phyloP scores from a whole-genome alignment of 2,113 vertebrate species.

The Pachyramphus minor region DNA sequence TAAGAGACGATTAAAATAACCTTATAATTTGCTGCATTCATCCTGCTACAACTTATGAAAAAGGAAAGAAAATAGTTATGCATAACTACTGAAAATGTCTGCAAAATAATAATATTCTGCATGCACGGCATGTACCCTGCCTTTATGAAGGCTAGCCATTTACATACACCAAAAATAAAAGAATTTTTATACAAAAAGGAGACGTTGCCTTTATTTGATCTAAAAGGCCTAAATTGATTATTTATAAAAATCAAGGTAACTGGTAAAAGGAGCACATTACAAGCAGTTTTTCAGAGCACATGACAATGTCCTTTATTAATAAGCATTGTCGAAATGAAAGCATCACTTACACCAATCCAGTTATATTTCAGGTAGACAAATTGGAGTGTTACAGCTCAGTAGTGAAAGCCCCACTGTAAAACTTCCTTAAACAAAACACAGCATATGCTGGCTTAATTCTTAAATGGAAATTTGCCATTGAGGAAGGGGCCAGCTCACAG shows the following conservation, averaged over 20 bases:
- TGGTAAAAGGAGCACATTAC: background rate
- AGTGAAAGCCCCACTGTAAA: background rate
- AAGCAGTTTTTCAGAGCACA: background rate
- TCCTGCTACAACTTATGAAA: background rate
- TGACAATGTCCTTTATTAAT: background rate
- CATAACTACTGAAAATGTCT: background rate
- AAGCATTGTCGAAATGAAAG: background rate
- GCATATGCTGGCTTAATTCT: background rate
- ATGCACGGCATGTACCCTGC: background rate
- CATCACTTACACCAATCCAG: background rate
- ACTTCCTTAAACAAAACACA: background rate
- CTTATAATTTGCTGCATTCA: conserved; percentile 9
- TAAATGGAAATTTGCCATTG: background rate
- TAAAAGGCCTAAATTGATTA: background rate
- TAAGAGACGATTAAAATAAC: background rate
- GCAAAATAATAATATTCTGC: background rate
- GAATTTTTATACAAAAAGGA: background rate
- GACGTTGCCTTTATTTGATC: background rate
- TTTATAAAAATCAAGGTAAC: background rate
- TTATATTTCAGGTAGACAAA: background rate
- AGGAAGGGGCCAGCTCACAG: background rate
- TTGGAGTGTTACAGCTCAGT: background rate
- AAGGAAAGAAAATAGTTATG: background rate
- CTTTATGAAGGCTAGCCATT: background rate
- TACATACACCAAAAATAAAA: background rate